These are phyloP conservation scores for Choloepus didactylus DNA, from an alignment of 2,797 vertebrate species.

Conservation along the genomic window DNA sequence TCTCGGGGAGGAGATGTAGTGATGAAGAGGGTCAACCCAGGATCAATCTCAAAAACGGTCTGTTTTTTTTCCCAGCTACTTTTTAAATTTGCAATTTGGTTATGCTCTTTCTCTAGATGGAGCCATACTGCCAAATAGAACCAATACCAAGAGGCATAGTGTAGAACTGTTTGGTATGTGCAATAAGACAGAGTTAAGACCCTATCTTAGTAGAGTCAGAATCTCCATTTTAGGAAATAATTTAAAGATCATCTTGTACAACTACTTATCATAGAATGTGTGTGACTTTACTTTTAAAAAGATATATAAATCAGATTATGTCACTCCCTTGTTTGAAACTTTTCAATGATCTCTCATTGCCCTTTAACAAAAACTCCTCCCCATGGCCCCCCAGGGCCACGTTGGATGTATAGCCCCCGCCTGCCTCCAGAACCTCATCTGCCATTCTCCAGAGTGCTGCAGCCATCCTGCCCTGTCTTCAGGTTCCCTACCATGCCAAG, in stretches of 20 bases:
- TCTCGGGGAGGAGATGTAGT: neutral
- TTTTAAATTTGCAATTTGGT: neutral
- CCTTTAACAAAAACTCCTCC: neutral
- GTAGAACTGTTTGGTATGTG: neutral
- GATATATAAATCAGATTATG: neutral
- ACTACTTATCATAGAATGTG: neutral
- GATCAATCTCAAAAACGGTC: neutral
- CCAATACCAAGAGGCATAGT: neutral
- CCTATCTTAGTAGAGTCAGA: neutral
- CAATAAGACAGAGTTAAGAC: neutral
- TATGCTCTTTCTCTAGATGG: neutral
- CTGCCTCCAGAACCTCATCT: neutral
- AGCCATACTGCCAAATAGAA: neutral
- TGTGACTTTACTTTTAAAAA: neutral
- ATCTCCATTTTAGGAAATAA: neutral
- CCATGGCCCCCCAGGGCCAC: neutral
- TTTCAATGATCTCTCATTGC: neutral
- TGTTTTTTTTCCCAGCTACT: neutral
- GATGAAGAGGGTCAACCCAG: neutral
- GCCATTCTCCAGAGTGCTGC: neutral
- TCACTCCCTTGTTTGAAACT: neutral
- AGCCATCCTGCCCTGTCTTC: fast-evolving
- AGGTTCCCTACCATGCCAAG: too few species aligned
- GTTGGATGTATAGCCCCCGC: neutral
- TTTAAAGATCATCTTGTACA: neutral